phyloP scores from a whole-genome alignment of 2,797 vertebrate genomes.

The Lutjanus argentimaculatus region DNA sequence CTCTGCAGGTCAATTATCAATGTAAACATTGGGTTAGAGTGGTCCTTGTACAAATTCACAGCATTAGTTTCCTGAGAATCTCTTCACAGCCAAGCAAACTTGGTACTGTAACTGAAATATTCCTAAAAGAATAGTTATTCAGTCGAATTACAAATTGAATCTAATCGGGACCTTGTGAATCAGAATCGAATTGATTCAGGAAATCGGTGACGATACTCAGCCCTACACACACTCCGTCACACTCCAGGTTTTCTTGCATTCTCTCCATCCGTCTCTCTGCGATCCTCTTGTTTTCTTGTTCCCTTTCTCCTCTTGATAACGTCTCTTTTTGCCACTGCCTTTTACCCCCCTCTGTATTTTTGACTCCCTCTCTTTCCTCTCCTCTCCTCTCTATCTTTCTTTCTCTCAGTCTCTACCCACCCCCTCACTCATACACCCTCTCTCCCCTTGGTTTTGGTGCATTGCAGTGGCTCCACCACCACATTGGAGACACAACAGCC shows the following conservation, averaged over 20 bases:
- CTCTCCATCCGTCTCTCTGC: constrained; percentile 32
- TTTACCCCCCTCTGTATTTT: constrained; percentile 68
- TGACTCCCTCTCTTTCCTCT: constrained; percentile 64
- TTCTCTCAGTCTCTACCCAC: constrained; percentile 65
- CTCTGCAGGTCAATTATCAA: too few relatives aligned
- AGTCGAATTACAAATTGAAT: too few relatives aligned
- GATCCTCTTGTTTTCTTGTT: constrained; percentile 36
- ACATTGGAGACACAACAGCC: constrained; percentile 86
- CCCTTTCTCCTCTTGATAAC: constrained; percentile 38
- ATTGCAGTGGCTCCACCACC: constrained; percentile 87
- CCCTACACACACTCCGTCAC: constrained; percentile 33
- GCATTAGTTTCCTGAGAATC: too few relatives aligned
- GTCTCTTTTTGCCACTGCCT: constrained; percentile 48
- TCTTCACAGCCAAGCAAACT: too few relatives aligned
- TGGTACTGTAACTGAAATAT: too few relatives aligned
- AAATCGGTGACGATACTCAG: too few relatives aligned
- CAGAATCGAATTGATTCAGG: too few relatives aligned
- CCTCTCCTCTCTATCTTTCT: constrained; percentile 56
- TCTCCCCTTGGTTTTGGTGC: constrained; percentile 88
- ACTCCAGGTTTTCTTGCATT: constrained; percentile 39
- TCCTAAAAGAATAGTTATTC: too few relatives aligned
- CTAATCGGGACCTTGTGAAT: too few relatives aligned
- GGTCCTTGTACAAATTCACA: too few relatives aligned
- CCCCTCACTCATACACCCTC: constrained; percentile 79
- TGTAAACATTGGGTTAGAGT: too few relatives aligned